Evolutionary conservation across 2,797 vertebrate species (phyloP), one percentile per base, ranked within the genome.

Genomic region (Brachyalestes nurse): DNA sequence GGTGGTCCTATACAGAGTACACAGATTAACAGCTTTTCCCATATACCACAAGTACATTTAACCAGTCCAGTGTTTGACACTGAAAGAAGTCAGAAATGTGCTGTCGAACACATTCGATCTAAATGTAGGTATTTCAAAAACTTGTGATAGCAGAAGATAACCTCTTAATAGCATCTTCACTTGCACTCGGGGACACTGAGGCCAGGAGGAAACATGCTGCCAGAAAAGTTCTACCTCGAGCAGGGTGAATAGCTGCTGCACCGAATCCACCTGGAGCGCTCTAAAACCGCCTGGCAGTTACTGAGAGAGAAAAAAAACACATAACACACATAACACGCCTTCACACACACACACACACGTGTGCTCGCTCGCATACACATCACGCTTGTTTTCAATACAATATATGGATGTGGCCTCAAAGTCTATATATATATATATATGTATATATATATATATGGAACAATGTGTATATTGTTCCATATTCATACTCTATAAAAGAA

Each of bases 251-350:
- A 88, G 87, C 88, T 92, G 86, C 81, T 87, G 91, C 92, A 88
- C 91, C 89, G 91, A 92, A 91, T 92, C 91, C 91, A 91, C 88
- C 87, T 74, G 77, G 88, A 90, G 90, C 88, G 82, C 85, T 90
- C 83, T 87, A 83, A 91, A 78, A 76, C 79, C 77, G 23, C 47
- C 80, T 80, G 78, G 78, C 81, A 81, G 78, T 61, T 40, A 78
- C 21, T 23, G 60, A 67, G 69, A 14, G 67, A 7, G 19, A 51
- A 73, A 79, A 64, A 78, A 79, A 85, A 61, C 6, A 58, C 64
- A 78, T 71, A 87, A 61, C 6, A 58, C 70, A 78, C 76, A 87
- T 70, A 81, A 78, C 61, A 64, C 72, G 25, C 64, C 55, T 73
- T 81, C 28, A 47, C 80, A 78, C 90, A 91, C 89, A 88, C 88